Percentiles rank a stretch among this genome's conserved stretches.
These are phyloP conservation scores for Oophaga sylvatica DNA, from an alignment of 2,797 vertebrate species.

Conservation along the genomic window DNA sequence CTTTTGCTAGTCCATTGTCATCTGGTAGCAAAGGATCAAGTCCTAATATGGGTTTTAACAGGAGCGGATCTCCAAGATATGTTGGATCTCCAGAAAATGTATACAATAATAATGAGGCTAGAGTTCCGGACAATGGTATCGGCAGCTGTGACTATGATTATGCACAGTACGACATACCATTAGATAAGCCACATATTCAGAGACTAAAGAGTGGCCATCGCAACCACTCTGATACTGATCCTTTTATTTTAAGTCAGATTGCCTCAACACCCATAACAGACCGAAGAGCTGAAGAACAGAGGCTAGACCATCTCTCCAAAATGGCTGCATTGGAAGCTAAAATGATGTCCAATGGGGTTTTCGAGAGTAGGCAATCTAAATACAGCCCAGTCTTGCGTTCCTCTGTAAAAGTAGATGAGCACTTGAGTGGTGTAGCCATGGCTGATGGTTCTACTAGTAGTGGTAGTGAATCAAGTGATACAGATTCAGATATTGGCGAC, in stretches of 20 bases:
- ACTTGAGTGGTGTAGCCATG: constrained; percentile 78
- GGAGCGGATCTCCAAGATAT: constrained; percentile 74
- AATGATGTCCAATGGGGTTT: constrained; percentile 81
- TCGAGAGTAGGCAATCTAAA: constrained; percentile 69
- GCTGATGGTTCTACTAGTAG: constrained; percentile 85
- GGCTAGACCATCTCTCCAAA: constrained; percentile 68
- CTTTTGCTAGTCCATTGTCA: constrained; percentile 70
- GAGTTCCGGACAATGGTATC: constrained; percentile 65
- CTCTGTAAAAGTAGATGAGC: constrained; percentile 62
- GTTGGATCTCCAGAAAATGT: constrained; percentile 79
- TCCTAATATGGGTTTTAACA: constrained; percentile 75
- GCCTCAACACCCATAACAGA: constrained; percentile 67
- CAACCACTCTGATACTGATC: constrained; percentile 80
- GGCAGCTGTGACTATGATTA: constrained; percentile 62
- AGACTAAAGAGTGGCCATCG: constrained; percentile 69
- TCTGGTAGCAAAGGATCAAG: constrained; percentile 76
- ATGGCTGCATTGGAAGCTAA: constrained; percentile 77
- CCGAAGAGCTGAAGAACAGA: constrained; percentile 67
- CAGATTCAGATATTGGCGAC: constrained; percentile 76
- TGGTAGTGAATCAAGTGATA: constrained; percentile 90
- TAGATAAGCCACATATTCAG: constrained; percentile 69
- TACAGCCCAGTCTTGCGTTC: constrained; percentile 71
- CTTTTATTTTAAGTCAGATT: constrained; percentile 82
- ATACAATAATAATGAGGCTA: constrained; percentile 65
- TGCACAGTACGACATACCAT: constrained; percentile 73